Conservation (phyloP, 2,113 vertebrate species). For the Zapus hudsonius region DNA sequence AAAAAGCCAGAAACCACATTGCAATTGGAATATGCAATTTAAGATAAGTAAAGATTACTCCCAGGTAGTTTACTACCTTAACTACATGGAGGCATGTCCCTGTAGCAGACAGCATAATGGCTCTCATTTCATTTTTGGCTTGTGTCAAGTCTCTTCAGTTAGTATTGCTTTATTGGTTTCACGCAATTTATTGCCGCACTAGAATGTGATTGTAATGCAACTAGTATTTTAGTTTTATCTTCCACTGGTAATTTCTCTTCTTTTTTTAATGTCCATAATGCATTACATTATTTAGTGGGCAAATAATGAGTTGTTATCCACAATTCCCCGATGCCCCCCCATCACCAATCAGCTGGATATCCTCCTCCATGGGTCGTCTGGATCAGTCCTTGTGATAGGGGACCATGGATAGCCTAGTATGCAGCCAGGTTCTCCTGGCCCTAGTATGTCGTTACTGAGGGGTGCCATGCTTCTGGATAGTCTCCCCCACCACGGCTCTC, state of each 20-base stretch:
- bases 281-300: too few species aligned
- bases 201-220: constrained; percentile 86
- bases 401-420: too few species aligned
- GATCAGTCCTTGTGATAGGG: too few species aligned
- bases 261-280: too few species aligned
- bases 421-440: too few species aligned
- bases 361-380: too few species aligned
- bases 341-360: too few species aligned
- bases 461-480: too few species aligned
- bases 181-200: constrained; percentile 85
- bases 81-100: constrained; percentile 84
- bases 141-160: constrained; percentile 89
- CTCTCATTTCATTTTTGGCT: constrained; percentile 87
- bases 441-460: too few species aligned
- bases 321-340: too few species aligned
- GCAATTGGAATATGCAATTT: constrained; percentile 87
- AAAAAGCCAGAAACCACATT: constrained; percentile 85
- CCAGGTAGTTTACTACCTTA: constrained; percentile 88
- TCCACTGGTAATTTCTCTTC: constrained; percentile 86
- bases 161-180: constrained; percentile 89
- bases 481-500: too few species aligned
- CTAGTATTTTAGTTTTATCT: constrained; percentile 88
- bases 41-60: constrained; percentile 87
- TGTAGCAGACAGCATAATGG: constrained; percentile 83
- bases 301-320: too few species aligned